Percentiles rank a stretch among this genome's conserved stretches.
Evolutionary conservation across 2,888 invertebrate genomes (phyloP).

Genomic region (Galerucella calmariensis): DNA sequence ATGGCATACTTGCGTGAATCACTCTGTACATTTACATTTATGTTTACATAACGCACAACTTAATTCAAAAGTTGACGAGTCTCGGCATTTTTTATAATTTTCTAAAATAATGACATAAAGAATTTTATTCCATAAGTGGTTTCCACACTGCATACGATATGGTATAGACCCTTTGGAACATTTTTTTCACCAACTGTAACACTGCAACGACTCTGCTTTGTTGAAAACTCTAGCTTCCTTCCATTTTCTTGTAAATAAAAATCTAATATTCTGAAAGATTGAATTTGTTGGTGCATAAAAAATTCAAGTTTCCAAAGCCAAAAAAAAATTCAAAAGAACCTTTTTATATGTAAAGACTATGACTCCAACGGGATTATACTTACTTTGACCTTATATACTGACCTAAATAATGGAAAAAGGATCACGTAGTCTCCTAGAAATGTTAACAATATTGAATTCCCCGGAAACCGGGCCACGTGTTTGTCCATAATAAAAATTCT

Average conservation of each 20-base stretch:
- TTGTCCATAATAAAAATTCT: slow-evolving; percentile 35
- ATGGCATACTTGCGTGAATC: too few relatives aligned
- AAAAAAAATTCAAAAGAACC: neutral
- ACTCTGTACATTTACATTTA: too few relatives aligned
- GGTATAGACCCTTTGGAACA: too few relatives aligned
- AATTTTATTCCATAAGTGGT: too few relatives aligned
- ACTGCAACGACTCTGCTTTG: neutral
- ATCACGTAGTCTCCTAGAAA: slow-evolving; percentile 11
- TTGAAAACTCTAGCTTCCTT: neutral
- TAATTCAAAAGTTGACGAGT: too few relatives aligned
- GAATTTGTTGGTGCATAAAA: neutral
- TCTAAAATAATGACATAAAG: too few relatives aligned
- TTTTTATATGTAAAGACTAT: neutral
- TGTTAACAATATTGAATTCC: slow-evolving; percentile 25
- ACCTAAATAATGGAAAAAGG: slow-evolving; percentile 21
- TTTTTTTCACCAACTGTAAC: neutral
- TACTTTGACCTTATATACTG: slow-evolving; percentile 26
- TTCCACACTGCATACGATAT: too few relatives aligned
- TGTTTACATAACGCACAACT: too few relatives aligned
- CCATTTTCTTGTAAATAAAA: neutral
- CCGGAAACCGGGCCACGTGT: slow-evolving; percentile 27
- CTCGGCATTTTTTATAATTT: too few relatives aligned
- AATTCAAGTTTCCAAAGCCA: neutral
- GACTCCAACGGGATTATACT: neutral
- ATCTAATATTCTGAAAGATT: neutral